A percentile compares a stretch with the other conserved stretches of the same genome.
Evolutionary conservation across 92 coral and sea anemone genomes (phyloP).

Genomic region (Zoanthus sociatus): DNA sequence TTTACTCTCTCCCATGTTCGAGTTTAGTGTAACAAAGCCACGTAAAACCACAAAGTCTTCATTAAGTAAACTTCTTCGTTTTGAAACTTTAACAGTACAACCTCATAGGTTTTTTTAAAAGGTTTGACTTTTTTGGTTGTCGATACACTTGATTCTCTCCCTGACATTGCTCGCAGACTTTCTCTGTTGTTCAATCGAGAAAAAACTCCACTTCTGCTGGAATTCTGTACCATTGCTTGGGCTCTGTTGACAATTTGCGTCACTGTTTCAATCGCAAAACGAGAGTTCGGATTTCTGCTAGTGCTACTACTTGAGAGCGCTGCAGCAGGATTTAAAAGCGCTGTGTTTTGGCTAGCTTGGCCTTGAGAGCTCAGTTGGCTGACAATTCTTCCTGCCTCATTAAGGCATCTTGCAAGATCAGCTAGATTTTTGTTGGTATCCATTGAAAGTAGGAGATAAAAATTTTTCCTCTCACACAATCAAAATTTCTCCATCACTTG

Average conservation of each 20-base stretch:
- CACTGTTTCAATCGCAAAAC: not conserved
- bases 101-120: constrained; percentile 20
- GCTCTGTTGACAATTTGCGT: constrained; percentile 14
- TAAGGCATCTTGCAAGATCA: constrained; percentile 27
- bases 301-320: constrained; percentile 1
- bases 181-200: constrained; percentile 30
- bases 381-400: constrained; percentile 37
- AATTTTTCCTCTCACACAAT: not conserved
- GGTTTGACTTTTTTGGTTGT: constrained; percentile 31
- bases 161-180: constrained; percentile 36
- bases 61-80: not conserved
- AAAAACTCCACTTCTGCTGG: constrained; percentile 20
- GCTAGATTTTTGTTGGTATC: constrained; percentile 23
- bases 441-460: not conserved
- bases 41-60: constrained; percentile 21
- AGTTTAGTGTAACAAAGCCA: constrained; percentile 29
- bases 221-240: constrained; percentile 35
- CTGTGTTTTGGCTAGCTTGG: constrained; percentile 1
- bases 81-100: not conserved
- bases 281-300: not conserved
- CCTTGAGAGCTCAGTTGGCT: constrained; percentile 29
- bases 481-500: not conserved
- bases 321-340: not conserved
- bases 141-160: constrained; percentile 29
- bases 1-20: constrained; percentile 20